Conservation (phyloP, 1,140 invertebrate genomes). For the Lepidotrigona ventralis region DNA sequence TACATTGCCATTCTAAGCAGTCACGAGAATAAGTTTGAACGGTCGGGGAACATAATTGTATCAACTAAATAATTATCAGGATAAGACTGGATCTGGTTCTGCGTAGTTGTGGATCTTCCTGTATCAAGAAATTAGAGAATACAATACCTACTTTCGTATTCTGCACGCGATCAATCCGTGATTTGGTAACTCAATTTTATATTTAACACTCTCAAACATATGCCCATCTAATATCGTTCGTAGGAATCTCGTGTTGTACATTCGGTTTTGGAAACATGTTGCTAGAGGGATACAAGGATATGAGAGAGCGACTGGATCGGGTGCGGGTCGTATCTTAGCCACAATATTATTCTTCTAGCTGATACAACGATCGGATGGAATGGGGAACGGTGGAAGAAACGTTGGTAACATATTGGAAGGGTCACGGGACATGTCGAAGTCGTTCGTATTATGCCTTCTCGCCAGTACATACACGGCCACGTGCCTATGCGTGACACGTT, state of each 20-base stretch:
- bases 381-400: slow-evolving; percentile 53
- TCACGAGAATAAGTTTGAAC: not conserved
- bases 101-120: not conserved
- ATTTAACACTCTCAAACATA: not conserved
- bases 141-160: not conserved
- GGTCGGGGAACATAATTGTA: too few species aligned
- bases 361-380: slow-evolving; percentile 49
- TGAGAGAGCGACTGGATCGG: not conserved
- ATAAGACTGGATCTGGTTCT: not conserved
- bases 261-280: not conserved
- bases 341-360: slow-evolving; percentile 51
- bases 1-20: not conserved
- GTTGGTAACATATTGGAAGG: slow-evolving; percentile 64
- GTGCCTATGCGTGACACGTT: slow-evolving; percentile 80
- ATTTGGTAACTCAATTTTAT: not conserved
- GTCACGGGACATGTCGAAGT: slow-evolving; percentile 52
- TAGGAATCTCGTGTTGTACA: not conserved
- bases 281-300: not conserved
- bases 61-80: too few species aligned
- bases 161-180: not conserved
- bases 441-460: slow-evolving; percentile 64
- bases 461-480: slow-evolving; percentile 72
- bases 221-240: not conserved
- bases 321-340: slow-evolving; percentile 24
- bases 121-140: not conserved